These are phyloP conservation scores for Ariopsis seemanni DNA, from an alignment of 2,113 vertebrate species.

Conservation along the genomic window DNA sequence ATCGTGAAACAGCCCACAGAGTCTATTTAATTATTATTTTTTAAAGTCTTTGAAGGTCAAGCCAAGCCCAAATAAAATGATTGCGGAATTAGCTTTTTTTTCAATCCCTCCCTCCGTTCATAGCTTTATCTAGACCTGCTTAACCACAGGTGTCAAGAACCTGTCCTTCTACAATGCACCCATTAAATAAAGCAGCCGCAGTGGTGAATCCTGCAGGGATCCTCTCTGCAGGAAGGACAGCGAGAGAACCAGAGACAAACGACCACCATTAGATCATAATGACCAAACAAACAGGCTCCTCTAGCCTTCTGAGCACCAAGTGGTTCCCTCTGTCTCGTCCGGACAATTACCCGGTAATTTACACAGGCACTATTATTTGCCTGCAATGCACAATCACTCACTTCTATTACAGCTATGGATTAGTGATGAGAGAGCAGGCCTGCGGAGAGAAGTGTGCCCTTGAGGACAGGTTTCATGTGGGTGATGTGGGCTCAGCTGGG, in stretches of 20 bases:
- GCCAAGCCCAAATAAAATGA: neutral
- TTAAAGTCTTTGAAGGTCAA: neutral
- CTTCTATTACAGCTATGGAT: conserved; percentile 22
- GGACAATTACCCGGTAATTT: conserved; percentile 43
- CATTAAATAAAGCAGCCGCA: conserved; percentile 26
- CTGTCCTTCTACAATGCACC: conserved; percentile 20
- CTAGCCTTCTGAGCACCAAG: conserved; percentile 32
- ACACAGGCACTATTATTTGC: conserved; percentile 33
- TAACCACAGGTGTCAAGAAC: conserved; percentile 24
- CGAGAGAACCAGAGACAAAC: conserved; percentile 38
- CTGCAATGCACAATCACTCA: conserved; percentile 20
- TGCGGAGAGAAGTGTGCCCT: conserved; percentile 27
- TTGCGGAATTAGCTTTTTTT: neutral
- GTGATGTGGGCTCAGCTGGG: conserved; percentile 33
- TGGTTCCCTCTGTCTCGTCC: conserved; percentile 28
- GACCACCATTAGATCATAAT: conserved; percentile 45
- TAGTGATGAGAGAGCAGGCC: conserved; percentile 31
- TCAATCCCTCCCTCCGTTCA: neutral
- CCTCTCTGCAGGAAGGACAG: conserved; percentile 30
- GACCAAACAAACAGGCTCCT: conserved; percentile 48
- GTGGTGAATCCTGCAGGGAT: conserved; percentile 26
- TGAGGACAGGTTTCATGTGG: conserved; percentile 36
- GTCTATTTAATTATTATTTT: too few relatives aligned
- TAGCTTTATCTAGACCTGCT: neutral
- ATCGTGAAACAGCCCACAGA: too few relatives aligned